phyloP scores from a whole-genome alignment of 2,113 vertebrate species.

The Trochalopteron elliotii region DNA sequence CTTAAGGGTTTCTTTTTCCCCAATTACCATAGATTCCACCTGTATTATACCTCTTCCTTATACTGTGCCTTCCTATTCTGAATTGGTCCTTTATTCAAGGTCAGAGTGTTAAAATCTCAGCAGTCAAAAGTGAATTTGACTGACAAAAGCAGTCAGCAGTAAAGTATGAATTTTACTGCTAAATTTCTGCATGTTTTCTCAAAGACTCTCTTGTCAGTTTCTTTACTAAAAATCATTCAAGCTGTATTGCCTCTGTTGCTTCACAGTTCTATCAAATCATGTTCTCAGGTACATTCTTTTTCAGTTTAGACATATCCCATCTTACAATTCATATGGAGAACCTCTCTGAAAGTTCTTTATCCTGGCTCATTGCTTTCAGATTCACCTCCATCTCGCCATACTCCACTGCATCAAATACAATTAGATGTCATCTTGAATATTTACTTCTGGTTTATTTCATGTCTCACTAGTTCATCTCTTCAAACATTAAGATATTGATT shows the following conservation, averaged over 20 bases:
- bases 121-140: neutral
- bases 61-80: neutral
- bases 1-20: neutral
- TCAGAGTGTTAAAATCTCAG: neutral
- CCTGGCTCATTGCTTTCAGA: neutral
- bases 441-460: slow-evolving; percentile 8
- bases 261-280: neutral
- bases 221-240: neutral
- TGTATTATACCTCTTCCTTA: neutral
- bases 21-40: neutral
- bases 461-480: neutral
- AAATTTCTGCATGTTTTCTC: neutral
- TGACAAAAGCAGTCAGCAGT: neutral
- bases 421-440: slow-evolving; percentile 19
- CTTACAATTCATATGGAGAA: neutral
- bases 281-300: neutral
- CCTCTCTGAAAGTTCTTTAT: neutral
- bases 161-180: neutral
- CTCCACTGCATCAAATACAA: neutral
- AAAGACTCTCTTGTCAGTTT: neutral
- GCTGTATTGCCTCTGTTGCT: neutral
- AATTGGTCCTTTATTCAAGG: neutral
- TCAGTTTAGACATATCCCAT: neutral
- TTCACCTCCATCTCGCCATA: neutral
- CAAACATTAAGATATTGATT: neutral